These are phyloP conservation scores for Goniozus legneri DNA, from an alignment of 1,140 invertebrate species.

Conservation along the genomic window DNA sequence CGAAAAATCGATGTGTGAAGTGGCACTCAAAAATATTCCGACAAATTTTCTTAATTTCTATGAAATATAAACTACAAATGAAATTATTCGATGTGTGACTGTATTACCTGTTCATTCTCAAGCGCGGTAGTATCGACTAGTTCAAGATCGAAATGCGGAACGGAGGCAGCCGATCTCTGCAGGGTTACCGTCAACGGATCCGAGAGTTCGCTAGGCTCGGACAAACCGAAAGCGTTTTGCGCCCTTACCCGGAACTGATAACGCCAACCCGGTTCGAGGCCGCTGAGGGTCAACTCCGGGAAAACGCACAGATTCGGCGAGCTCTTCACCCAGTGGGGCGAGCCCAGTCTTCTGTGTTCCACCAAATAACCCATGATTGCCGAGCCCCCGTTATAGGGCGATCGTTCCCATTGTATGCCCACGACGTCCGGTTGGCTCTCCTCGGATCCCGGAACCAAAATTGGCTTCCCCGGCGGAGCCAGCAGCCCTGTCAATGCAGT, in stretches of 20 bases:
- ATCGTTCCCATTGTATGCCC: constrained; percentile 80
- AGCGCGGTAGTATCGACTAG: constrained; percentile 64
- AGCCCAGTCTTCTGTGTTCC: constrained; percentile 73
- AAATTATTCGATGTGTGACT: too few species aligned
- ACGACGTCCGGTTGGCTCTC: constrained; percentile 79
- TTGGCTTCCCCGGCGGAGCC: constrained; percentile 72
- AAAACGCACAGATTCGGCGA: constrained; percentile 65
- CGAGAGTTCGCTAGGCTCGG: constrained; percentile 73
- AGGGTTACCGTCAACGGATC: constrained; percentile 73
- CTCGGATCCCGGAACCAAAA: constrained; percentile 63
- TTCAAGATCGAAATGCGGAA: constrained; percentile 67
- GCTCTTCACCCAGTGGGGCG: constrained; percentile 73
- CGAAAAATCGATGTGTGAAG: too few species aligned
- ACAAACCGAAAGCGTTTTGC: constrained; percentile 79
- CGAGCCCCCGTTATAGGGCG: constrained; percentile 81
- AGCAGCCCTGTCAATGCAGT: constrained; percentile 66
- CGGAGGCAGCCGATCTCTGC: constrained; percentile 62
- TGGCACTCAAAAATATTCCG: too few species aligned
- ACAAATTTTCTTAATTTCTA: too few species aligned
- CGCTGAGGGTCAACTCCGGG: constrained; percentile 71
- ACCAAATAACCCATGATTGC: constrained; percentile 81
- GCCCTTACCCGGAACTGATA: constrained; percentile 88
- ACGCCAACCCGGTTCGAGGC: constrained; percentile 78
- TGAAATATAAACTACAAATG: not conserved
- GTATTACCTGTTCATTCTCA: constrained; percentile 71